Percentiles rank a stretch among this genome's conserved stretches.
Conservation (phyloP, 23 tunicate genomes). For the Styela clava region DNA sequence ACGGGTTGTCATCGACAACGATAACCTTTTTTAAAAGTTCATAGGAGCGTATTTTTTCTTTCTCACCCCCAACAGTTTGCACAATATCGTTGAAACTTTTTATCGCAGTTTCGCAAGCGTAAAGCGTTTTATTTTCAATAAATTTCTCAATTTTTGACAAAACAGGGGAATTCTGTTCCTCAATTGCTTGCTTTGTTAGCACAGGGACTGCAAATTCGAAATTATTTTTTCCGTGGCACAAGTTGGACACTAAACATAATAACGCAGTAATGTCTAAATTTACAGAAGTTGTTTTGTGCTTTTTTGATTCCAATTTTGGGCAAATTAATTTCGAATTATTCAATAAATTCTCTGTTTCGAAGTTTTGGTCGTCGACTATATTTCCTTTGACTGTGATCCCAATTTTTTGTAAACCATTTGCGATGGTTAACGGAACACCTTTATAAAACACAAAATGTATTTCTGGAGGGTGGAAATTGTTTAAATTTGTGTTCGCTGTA, state of each 20-base stretch:
- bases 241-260: slow-evolving; percentile 69
- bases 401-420: slow-evolving; percentile 19
- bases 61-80: slow-evolving; percentile 59
- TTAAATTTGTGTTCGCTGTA: slow-evolving; percentile 35
- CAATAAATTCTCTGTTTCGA: neutral
- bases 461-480: slow-evolving; percentile 47
- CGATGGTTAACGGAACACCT: slow-evolving; percentile 57
- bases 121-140: slow-evolving; percentile 42
- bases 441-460: slow-evolving; percentile 50
- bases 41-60: slow-evolving; percentile 59
- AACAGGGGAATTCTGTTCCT: slow-evolving; percentile 55
- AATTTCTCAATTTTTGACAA: slow-evolving; percentile 54
- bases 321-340: neutral
- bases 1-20: slow-evolving; percentile 55
- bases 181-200: slow-evolving; percentile 65
- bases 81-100: slow-evolving; percentile 52
- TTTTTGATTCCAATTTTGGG: neutral
- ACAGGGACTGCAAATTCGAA: slow-evolving; percentile 48
- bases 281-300: slow-evolving; percentile 13
- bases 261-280: slow-evolving; percentile 72
- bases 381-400: slow-evolving; percentile 58
- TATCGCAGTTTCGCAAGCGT: slow-evolving; percentile 73
- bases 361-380: slow-evolving; percentile 5
- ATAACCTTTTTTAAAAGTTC: slow-evolving; percentile 41
- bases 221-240: slow-evolving; percentile 44